Conservation (phyloP, 2,113 vertebrate genomes). For the Dicentrarchus labrax region DNA sequence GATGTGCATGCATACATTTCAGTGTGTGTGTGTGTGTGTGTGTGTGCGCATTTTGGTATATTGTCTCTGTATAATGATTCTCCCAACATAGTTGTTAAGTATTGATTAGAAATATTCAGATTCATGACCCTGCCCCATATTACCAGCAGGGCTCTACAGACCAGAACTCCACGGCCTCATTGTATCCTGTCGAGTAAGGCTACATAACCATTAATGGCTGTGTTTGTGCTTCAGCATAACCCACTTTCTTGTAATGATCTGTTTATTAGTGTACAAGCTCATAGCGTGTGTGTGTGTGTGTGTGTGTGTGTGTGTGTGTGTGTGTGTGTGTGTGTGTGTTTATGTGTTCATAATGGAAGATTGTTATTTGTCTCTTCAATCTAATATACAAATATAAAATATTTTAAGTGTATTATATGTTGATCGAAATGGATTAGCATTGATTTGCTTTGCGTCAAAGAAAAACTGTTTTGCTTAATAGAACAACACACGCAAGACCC, state of each 20-base stretch:
- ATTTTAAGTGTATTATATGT: constrained; percentile 13
- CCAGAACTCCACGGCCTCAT: constrained; percentile 49
- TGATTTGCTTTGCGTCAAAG: constrained; percentile 26
- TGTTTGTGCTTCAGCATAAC: constrained; percentile 64
- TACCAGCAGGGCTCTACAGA: constrained; percentile 31
- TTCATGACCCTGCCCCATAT: constrained; percentile 43
- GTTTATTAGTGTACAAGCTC: constrained; percentile 63
- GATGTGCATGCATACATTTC: constrained; percentile 30
- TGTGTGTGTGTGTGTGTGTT: background rate
- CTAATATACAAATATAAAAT: constrained; percentile 23
- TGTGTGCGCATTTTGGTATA: constrained; percentile 25
- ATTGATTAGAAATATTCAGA: constrained; percentile 68
- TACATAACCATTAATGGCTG: constrained; percentile 64
- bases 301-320: constrained; percentile 6
- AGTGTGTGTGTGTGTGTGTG: constrained; percentile 19
- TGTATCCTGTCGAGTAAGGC: constrained; percentile 36
- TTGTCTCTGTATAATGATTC: constrained; percentile 47
- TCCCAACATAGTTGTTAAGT: constrained; percentile 40
- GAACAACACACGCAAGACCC: constrained; percentile 9
- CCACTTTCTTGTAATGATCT: constrained; percentile 67
- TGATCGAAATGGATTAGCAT: constrained; percentile 40
- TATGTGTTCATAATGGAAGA: constrained; percentile 31
- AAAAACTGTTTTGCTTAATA: constrained; percentile 16
- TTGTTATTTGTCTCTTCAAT: constrained; percentile 24
- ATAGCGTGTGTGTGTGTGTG: constrained; percentile 9